Conservation (phyloP, 1,140 invertebrate species). For the Panagrolaimus sp. region DNA sequence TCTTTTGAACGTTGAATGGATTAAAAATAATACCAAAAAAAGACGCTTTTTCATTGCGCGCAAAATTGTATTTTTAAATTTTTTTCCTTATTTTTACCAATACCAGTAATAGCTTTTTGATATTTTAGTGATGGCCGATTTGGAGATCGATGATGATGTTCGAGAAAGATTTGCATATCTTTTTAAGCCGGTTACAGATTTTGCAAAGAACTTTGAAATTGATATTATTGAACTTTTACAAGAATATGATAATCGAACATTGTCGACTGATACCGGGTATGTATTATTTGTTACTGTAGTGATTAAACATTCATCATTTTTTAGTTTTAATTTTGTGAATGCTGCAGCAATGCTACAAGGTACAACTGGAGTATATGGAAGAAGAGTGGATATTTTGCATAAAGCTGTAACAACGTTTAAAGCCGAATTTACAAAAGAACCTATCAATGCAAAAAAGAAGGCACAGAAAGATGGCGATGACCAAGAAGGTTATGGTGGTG, state of each 20-base stretch:
- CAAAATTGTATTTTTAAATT: too few relatives aligned
- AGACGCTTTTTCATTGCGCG: too few relatives aligned
- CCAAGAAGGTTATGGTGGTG: not conserved
- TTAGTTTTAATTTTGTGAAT: constrained; percentile 10
- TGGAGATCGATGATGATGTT: constrained; percentile 12
- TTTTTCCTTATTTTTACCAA: too few relatives aligned
- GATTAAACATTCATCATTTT: not conserved
- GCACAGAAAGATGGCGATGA: too few relatives aligned
- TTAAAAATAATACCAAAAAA: too few relatives aligned
- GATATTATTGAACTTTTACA: constrained; percentile 1
- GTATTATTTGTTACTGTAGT: not conserved
- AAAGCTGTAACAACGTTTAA: not conserved
- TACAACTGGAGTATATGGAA: not conserved
- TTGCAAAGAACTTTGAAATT: constrained; percentile 4
- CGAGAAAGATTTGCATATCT: constrained; percentile 3
- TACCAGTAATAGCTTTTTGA: too few relatives aligned
- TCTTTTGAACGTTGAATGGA: too few relatives aligned
- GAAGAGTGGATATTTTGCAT: constrained; percentile 2
- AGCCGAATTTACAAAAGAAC: not conserved
- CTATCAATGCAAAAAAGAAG: not conserved
- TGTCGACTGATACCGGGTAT: constrained; percentile 1
- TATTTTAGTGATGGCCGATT: not conserved
- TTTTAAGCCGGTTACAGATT: constrained; percentile 6
- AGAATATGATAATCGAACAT: not conserved
- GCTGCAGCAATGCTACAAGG: constrained; percentile 3